Evolutionary conservation across 2,888 invertebrate genomes (phyloP).

Genomic region (Scaptomyza cyrtandrae): DNA sequence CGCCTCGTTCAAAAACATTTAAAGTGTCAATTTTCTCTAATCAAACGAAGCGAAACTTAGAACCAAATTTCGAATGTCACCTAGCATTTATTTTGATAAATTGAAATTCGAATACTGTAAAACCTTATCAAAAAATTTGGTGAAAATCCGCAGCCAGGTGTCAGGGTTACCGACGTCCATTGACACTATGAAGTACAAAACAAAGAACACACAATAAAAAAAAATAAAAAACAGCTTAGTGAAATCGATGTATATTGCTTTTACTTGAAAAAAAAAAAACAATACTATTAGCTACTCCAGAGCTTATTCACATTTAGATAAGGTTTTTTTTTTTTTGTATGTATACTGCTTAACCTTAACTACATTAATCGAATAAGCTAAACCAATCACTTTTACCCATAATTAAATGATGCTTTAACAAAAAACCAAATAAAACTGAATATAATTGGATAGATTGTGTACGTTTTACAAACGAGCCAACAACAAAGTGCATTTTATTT

Average conservation of each 20-base stretch:
- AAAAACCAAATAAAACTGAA: constrained; percentile 32
- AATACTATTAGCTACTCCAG: constrained; percentile 4
- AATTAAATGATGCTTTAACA: constrained; percentile 42
- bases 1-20: neutral
- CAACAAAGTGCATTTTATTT: constrained; percentile 66
- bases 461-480: constrained; percentile 62
- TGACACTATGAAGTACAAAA: too few relatives aligned
- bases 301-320: constrained; percentile 19
- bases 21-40: neutral
- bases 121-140: too few relatives aligned
- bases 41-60: too few relatives aligned
- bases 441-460: constrained; percentile 40
- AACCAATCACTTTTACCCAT: constrained; percentile 73
- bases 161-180: too few relatives aligned
- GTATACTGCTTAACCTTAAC: constrained; percentile 46
- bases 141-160: too few relatives aligned
- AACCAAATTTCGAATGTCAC: too few relatives aligned
- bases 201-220: too few relatives aligned
- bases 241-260: constrained; percentile 22
- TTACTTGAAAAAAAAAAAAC: constrained; percentile 30
- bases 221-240: too few relatives aligned
- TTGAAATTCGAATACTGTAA: too few relatives aligned
- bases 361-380: constrained; percentile 43
- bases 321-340: neutral
- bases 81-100: too few relatives aligned